Percentiles rank a stretch among this genome's conserved stretches.
These are phyloP conservation scores for Ardeotis arabs DNA, from an alignment of 2,113 vertebrate species.

Conservation along the genomic window DNA sequence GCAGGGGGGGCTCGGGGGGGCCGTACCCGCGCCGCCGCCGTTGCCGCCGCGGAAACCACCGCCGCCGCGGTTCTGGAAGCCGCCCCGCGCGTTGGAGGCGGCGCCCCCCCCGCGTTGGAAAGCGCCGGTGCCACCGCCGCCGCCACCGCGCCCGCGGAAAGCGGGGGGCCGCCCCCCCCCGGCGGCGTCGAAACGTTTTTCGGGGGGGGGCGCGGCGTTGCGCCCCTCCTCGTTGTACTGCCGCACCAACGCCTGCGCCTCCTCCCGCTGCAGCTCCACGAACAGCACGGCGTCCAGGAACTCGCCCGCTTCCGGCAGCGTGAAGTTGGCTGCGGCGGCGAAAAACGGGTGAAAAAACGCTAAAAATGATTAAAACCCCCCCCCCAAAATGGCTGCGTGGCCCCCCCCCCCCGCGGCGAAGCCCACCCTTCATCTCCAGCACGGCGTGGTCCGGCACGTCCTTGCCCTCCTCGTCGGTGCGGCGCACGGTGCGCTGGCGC, in stretches of 20 bases:
- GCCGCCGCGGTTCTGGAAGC: too few species aligned
- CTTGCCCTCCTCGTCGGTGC: constrained; percentile 94
- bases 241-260: constrained; percentile 84
- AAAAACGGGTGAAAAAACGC: too few species aligned
- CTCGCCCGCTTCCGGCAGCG: constrained; percentile 86
- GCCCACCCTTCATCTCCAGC: constrained; percentile 94
- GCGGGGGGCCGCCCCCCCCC: background rate
- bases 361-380: too few species aligned
- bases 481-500: constrained; percentile 92
- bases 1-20: too few species aligned
- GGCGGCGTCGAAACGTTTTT: constrained; percentile 87
- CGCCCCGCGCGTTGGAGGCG: too few species aligned
- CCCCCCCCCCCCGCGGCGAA: too few species aligned
- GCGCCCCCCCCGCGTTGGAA: too few species aligned
- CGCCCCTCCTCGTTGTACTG: constrained; percentile 91
- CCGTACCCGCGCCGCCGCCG: too few species aligned
- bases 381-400: too few species aligned
- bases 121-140: too few species aligned
- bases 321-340: constrained; percentile 82
- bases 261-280: constrained; percentile 83
- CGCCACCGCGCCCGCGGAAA: too few species aligned
- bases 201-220: constrained; percentile 86
- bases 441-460: constrained; percentile 95
- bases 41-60: too few species aligned
- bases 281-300: constrained; percentile 87